Base-by-base conservation (phyloP, 2,113 vertebrate genomes). In the Noturus placidus region DNA sequence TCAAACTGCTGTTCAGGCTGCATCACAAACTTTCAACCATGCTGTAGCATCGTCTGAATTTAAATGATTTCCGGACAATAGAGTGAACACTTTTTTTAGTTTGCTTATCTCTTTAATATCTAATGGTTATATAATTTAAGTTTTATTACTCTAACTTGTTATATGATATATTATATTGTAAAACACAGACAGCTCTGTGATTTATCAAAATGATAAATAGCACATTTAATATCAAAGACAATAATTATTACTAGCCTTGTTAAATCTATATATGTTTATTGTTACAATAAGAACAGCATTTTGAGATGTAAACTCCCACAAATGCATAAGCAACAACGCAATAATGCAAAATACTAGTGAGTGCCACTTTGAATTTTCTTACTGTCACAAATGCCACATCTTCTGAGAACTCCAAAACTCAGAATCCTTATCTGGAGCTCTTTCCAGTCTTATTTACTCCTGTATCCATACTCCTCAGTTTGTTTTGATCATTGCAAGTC, bases 231-330 rank as follows among this genome's bases (percentile, higher is more conserved):
- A 4, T 79, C 76, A 54, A 30, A 54, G 50, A 20, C 76, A 30
- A 79, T 79, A 79, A 79, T 79, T 79, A 79, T 56, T 79, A 79
- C 19, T 10, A 17, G 50, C 76, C 50, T 54, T 54, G 27, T 54
- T 78, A 78, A 78, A 78, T 19, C 76, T 30, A 1, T 19, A n/a
- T 8, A n/a, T 46, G 46, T 78, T 52, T 52, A 30, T 14, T 5
- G 14, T 30, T 78, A 3, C 27, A 19, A 7, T 17, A 78, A 17
- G 9, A 52, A 17, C 46, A 78, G 27, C 6, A 27, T 77, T 77
- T 50, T 77, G 27, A 30, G 76, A 78, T 19, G 15, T 30, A 30
- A 78, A 78, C 46, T 52, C 25, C 14, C 2, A 3, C 2, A 54
- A n/a, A 78, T 19, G 76, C 50, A n/a, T 54, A 54, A 78, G 76